These are phyloP conservation scores for Sebastolobus altivelis DNA, from an alignment of 2,797 vertebrate genomes.

Conservation along the genomic window DNA sequence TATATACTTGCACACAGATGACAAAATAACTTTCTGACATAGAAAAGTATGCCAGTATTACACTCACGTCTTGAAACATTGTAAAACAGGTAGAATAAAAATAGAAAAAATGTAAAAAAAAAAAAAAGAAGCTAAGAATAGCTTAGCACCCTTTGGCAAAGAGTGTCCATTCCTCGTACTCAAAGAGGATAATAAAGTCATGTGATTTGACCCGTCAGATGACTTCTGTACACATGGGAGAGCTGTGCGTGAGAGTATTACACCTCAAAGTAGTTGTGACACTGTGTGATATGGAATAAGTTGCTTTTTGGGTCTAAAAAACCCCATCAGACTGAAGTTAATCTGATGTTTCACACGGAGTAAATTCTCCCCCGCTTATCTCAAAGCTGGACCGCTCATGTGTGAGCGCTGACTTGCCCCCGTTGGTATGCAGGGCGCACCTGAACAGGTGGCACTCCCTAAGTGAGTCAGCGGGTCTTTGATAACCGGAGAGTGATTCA, in stretches of 20 bases:
- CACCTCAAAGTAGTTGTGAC: not conserved
- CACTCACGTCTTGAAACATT: not conserved
- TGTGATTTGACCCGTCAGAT: slow-evolving; percentile 60
- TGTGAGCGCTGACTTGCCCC: slow-evolving; percentile 42
- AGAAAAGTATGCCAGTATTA: not conserved
- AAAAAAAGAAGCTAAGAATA: not conserved
- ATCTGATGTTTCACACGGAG: slow-evolving; percentile 3
- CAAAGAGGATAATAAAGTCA: slow-evolving; percentile 39
- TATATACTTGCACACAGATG: not conserved
- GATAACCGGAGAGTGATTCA: slow-evolving; percentile 47
- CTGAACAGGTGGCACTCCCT: slow-evolving; percentile 75
- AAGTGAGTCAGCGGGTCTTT: slow-evolving; percentile 61
- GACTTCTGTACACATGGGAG: slow-evolving; percentile 34
- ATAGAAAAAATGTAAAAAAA: not conserved
- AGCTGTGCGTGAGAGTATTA: not conserved
- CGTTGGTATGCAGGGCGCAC: slow-evolving; percentile 69
- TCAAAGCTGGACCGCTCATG: not conserved
- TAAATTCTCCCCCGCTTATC: slow-evolving; percentile 4
- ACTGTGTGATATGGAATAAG: not conserved
- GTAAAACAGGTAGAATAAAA: not conserved
- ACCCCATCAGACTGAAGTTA: not conserved
- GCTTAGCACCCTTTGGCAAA: slow-evolving; percentile 11
- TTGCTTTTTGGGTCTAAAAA: not conserved
- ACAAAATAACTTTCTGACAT: not conserved
- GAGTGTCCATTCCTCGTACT: not conserved